Base-by-base conservation (phyloP, 2,888 invertebrate species). In the Acanthosepion esculentum region DNA sequence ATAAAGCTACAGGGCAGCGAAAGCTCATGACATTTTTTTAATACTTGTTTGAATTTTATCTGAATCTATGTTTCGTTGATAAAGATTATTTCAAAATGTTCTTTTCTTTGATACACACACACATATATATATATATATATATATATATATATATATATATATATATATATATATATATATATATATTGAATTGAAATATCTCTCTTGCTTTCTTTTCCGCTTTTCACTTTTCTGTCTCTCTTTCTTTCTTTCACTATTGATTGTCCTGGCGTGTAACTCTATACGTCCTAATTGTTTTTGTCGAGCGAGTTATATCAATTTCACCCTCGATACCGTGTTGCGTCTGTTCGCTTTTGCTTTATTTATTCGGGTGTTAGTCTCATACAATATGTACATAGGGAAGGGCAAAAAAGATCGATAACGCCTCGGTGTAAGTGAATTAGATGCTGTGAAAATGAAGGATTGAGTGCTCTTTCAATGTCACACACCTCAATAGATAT, bases 271-370 rank as follows among this genome's bases (percentile, higher is more conserved):
- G n/a, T 78, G 78, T 78, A 78, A 78, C 78, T 78, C 78, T 78
- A 78, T 78, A n/a, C 78, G 78, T 78, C 3, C 78, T 78, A 78
- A 78, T 78, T 78, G 78, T 78, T 78, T 78, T 33, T 78, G 78
- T 78, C 78, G 78, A n/a, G n/a, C n/a, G n/a, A 33, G n/a, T 33
- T 78, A 78, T 78, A 78, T 78, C 78, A 33, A 78, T 33, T 33
- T 78, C 78, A 78, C 78, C 78, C 78, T 78, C 78, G n/a, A 78
- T 78, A 78, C 78, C n/a, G n/a, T 78, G 78, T 78, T 78, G 78
- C 78, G 33, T 33, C 78, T 78, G 78, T 18, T 33, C 15, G 78
- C 78, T 78, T 78, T 78, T 78, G 33, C 33, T 78, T 78, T 78
- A 78, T 78, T 78, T 78, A n/a, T 78, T 78, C 78, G 78, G 78